Evolutionary conservation across 2,797 vertebrate genomes (phyloP), one percentile per base, ranked within the genome.

Genomic region (Notolepis coatsorum): DNA sequence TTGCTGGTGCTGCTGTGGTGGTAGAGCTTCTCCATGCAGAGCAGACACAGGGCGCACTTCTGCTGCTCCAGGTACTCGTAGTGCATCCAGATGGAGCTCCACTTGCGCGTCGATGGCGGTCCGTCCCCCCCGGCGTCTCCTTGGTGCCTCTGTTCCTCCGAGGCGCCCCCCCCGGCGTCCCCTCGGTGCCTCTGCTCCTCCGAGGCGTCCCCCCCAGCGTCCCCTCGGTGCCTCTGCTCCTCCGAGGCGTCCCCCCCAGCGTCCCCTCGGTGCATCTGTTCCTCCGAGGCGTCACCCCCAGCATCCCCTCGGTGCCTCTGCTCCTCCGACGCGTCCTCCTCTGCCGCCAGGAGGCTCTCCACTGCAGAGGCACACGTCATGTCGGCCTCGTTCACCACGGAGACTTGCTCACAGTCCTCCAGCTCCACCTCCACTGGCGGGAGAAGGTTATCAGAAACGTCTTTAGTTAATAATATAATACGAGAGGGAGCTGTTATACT

Each of bases 11-110:
- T 84, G 53, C 80, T 81, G 25, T 73, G 74, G 42, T 84, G 72
- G 51, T 86, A 68, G 13, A 93, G 68, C 71, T 84, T 90, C 55
- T 91, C 87, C 75, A 73, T 84, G 65, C 92, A 92, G 27, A 91
- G 76, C 47, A 79, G 60, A 53, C 92, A 93, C 15, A 83, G 68
- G 3, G 82, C 89, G 15, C 77, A 83, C 0, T 61, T 73, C 46
- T 86, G 69, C 39, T 78, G 71, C 9, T 85, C 83, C 66, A 90
- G 60, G 12, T 59, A 75, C 7, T 88, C 75, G 4, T 77, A 93
- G 47, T 90, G 80, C 20, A 55, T 84, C 92, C 92, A 93, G 31
- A 92, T 85, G 7, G 84, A 69, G 45, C 90, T 93, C 48, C 84
- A 82, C 39, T 76, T 75, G 0, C 75, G 75, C 18, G 38, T 77